These are phyloP conservation scores for Sitobion miscanthi DNA, from an alignment of 1,140 invertebrate genomes.

Conservation along the genomic window DNA sequence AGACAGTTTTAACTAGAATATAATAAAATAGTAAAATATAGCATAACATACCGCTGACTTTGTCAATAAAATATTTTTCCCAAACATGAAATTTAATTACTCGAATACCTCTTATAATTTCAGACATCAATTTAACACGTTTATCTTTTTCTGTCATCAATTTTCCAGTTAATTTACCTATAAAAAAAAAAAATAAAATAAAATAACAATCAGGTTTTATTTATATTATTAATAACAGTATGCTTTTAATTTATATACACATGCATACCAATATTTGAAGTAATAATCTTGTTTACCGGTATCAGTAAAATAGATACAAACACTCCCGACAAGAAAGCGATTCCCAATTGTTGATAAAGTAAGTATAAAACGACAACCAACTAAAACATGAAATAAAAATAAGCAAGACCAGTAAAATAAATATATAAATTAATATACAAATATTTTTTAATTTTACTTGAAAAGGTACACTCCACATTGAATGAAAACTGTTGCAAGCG, in stretches of 20 bases:
- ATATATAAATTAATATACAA: not conserved
- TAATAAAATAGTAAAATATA: slow-evolving; percentile 40
- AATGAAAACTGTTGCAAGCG: slow-evolving; percentile 94
- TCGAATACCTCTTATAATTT: slow-evolving; percentile 85
- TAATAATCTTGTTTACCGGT: slow-evolving; percentile 91
- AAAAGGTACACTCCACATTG: slow-evolving; percentile 95
- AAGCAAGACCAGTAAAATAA: not conserved
- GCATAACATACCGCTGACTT: slow-evolving; percentile 65
- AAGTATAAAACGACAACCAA: slow-evolving; percentile 81
- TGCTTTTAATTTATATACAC: slow-evolving; percentile 20
- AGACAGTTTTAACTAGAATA: slow-evolving; percentile 29
- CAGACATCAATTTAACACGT: slow-evolving; percentile 86
- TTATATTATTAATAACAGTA: slow-evolving; percentile 35
- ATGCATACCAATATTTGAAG: slow-evolving; percentile 82
- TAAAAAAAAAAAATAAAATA: slow-evolving; percentile 57
- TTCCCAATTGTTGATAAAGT: slow-evolving; percentile 85
- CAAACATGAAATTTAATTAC: slow-evolving; percentile 92
- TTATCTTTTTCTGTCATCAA: slow-evolving; percentile 93
- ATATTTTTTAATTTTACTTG: slow-evolving; percentile 68
- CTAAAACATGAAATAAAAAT: slow-evolving; percentile 65
- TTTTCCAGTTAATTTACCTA: slow-evolving; percentile 75
- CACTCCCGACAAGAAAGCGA: slow-evolving; percentile 90
- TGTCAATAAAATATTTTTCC: slow-evolving; percentile 85
- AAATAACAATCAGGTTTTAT: slow-evolving; percentile 33
- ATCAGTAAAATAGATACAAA: slow-evolving; percentile 86